phyloP scores from a whole-genome alignment of 2,113 vertebrate genomes.

The Barnardius zonarius region DNA sequence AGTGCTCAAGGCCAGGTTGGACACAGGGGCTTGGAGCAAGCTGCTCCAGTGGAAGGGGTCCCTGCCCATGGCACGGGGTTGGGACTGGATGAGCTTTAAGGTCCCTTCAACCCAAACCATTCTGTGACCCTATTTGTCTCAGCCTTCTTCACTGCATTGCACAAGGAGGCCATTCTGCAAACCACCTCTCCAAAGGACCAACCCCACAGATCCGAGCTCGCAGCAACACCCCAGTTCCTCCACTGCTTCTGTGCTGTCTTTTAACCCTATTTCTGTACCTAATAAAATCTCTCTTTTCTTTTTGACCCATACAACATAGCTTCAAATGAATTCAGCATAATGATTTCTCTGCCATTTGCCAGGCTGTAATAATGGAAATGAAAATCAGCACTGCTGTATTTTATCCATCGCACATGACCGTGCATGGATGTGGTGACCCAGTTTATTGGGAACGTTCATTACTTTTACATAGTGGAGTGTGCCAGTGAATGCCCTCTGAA shows the following conservation, averaged over 20 bases:
- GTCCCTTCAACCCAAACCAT: background rate
- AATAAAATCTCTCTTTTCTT: background rate
- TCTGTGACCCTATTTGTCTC: background rate
- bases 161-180: background rate
- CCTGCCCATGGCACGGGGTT: background rate
- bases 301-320: background rate
- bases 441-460: background rate
- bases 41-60: background rate
- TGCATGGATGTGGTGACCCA: background rate
- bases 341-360: background rate
- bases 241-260: background rate
- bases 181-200: rapidly evolving
- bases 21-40: background rate
- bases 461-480: background rate
- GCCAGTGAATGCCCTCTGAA: background rate
- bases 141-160: rapidly evolving
- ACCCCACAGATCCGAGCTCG: background rate
- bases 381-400: background rate
- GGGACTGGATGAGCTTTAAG: background rate
- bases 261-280: background rate
- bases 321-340: background rate
- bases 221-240: background rate
- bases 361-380: background rate
- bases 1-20: too few relatives aligned
- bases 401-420: background rate